Evolutionary conservation across 2,113 vertebrate genomes (phyloP).

Genomic region (Esox niger): DNA sequence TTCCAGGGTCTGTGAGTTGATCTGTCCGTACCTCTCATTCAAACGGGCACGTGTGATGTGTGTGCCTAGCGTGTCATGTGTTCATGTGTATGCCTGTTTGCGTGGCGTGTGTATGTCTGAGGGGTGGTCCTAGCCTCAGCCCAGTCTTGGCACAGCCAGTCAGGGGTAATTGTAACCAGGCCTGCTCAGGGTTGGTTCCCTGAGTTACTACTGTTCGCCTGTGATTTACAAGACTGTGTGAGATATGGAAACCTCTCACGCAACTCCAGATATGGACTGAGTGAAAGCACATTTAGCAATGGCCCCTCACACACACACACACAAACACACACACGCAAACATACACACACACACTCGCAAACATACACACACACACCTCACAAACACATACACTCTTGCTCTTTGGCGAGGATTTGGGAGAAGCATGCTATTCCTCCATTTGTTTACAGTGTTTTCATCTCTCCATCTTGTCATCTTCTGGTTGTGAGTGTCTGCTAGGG

Average conservation of each 20-base stretch:
- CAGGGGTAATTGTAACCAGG: constrained; percentile 86
- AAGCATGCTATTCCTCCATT: constrained; percentile 60
- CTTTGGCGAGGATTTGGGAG: constrained; percentile 57
- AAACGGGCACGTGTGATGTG: too few species aligned
- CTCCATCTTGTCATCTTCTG: constrained; percentile 44
- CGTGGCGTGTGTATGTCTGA: constrained; percentile 25
- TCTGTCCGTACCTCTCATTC: constrained; percentile 66
- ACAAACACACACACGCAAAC: too few species aligned
- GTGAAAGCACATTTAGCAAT: constrained; percentile 77
- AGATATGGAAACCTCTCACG: constrained; percentile 86
- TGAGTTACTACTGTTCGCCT: constrained; percentile 87
- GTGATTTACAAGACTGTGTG: constrained; percentile 88
- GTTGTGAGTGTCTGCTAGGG: constrained; percentile 32
- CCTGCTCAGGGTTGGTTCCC: constrained; percentile 82
- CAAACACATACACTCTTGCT: too few species aligned
- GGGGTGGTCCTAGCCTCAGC: constrained; percentile 84
- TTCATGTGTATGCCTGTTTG: too few species aligned
- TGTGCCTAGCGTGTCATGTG: too few species aligned
- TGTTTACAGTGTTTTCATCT: constrained; percentile 59
- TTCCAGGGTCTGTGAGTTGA: constrained; percentile 74
- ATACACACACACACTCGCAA: too few species aligned
- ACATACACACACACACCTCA: too few species aligned
- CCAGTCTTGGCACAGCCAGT: constrained; percentile 78
- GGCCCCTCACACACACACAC: constrained; percentile 45
- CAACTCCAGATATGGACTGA: constrained; percentile 78